A percentile compares a stretch with the other conserved stretches of the same genome.
These are phyloP conservation scores for Leucoraja ocellata DNA, from an alignment of 2,797 vertebrate species.

Conservation along the genomic window DNA sequence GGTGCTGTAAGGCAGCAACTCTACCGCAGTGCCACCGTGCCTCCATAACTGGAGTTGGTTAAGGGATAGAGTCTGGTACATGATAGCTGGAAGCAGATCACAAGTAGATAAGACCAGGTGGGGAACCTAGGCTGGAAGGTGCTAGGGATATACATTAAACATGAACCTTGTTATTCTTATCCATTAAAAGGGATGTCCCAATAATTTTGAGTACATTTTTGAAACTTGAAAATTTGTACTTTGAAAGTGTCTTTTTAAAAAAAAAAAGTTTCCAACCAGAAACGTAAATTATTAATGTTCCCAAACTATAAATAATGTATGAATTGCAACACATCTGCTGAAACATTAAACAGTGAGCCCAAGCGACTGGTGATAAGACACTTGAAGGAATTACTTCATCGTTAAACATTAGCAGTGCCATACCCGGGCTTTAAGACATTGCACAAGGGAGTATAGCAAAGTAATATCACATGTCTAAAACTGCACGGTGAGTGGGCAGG, in stretches of 20 bases:
- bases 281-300: background rate
- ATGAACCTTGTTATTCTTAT: background rate
- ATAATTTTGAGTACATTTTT: background rate
- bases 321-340: background rate
- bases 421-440: background rate
- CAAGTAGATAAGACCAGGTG: no score
- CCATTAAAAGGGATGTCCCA: background rate
- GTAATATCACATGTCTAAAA: background rate
- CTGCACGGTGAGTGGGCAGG: background rate
- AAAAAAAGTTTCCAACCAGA: background rate
- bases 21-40: no score
- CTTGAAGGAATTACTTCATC: background rate
- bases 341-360: background rate
- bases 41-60: no score
- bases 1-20: no score
- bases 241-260: background rate
- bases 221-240: background rate
- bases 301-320: background rate
- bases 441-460: background rate
- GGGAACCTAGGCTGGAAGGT: no score
- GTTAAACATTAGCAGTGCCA: background rate
- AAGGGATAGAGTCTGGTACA: no score
- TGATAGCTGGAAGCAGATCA: no score
- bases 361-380: background rate
- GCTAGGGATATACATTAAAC: background rate